Conservation (phyloP, 2,797 vertebrate species). For the Falco rusticolus region DNA sequence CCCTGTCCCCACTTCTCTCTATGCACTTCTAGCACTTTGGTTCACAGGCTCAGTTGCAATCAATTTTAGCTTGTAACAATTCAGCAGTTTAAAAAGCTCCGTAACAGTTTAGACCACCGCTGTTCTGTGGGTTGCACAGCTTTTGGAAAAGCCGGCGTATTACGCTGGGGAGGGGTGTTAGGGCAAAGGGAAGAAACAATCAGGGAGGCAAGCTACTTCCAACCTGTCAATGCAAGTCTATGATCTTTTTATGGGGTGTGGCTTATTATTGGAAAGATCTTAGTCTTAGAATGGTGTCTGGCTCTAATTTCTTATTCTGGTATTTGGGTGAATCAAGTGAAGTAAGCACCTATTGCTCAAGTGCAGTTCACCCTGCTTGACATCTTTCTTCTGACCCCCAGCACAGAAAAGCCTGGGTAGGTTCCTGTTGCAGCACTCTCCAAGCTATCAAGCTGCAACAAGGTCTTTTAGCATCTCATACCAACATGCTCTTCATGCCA, state of each 20-base stretch:
- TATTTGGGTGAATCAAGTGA: background rate
- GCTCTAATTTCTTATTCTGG: background rate
- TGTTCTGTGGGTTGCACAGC: constrained; percentile 49
- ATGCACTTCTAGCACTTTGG: background rate
- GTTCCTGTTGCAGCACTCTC: no score
- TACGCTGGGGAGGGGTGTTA: background rate
- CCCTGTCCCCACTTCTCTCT: background rate
- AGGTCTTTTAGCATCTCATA: no score
- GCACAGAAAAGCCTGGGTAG: background rate
- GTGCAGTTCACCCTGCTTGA: background rate
- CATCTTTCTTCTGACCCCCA: background rate
- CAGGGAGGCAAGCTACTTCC: background rate
- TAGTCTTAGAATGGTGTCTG: background rate
- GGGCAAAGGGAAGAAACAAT: background rate
- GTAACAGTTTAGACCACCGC: constrained; percentile 42
- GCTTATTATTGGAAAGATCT: background rate
- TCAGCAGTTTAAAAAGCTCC: constrained; percentile 54
- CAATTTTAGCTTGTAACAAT: constrained; percentile 63
- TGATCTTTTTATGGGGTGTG: background rate
- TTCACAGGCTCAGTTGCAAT: constrained; percentile 55
- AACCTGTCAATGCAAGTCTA: background rate
- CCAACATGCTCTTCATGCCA: no score
- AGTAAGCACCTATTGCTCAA: background rate
- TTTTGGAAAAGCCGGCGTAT: background rate
- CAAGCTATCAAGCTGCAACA: no score